Conservation (phyloP, 2,113 vertebrate genomes). For the Aspidoscelis tigris region DNA sequence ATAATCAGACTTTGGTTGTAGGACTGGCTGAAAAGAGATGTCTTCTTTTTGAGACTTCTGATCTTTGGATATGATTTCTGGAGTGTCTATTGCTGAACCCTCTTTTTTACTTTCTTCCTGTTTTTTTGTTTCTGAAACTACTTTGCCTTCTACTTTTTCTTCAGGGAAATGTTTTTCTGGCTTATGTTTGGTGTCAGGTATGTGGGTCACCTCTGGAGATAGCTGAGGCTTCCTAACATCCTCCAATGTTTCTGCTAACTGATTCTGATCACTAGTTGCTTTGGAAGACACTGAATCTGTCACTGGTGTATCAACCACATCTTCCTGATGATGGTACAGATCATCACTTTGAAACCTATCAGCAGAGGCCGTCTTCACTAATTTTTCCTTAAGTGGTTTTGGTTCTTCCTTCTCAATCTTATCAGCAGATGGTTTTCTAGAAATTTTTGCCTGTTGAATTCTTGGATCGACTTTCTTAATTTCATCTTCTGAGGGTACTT, state of each 20-base stretch:
- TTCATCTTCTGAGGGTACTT: slow-evolving; percentile 34
- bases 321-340: slow-evolving; percentile 48
- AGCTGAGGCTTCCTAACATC: slow-evolving; percentile 42
- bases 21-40: slow-evolving; percentile 33
- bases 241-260: slow-evolving; percentile 51
- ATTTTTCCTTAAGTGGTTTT: slow-evolving; percentile 63
- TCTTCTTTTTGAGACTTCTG: slow-evolving; percentile 37
- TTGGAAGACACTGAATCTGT: slow-evolving; percentile 13
- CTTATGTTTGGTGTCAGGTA: slow-evolving; percentile 53
- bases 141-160: slow-evolving; percentile 41
- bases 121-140: slow-evolving; percentile 35
- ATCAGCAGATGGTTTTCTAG: slow-evolving; percentile 44
- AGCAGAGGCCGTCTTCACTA: slow-evolving; percentile 57
- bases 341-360: slow-evolving; percentile 59
- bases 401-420: slow-evolving; percentile 59
- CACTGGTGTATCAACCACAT: not conserved
- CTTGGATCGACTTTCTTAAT: slow-evolving; percentile 44
- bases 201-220: slow-evolving; percentile 40
- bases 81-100: slow-evolving; percentile 17
- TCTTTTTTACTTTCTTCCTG: slow-evolving; percentile 38
- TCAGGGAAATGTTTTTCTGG: slow-evolving; percentile 42
- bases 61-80: slow-evolving; percentile 40
- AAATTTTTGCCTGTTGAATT: slow-evolving; percentile 54
- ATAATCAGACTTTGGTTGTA: slow-evolving; percentile 44
- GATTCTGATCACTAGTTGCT: slow-evolving; percentile 19